Base-by-base conservation (phyloP, 2,888 invertebrate genomes). In the Pseudolycoriella hygida region DNA sequence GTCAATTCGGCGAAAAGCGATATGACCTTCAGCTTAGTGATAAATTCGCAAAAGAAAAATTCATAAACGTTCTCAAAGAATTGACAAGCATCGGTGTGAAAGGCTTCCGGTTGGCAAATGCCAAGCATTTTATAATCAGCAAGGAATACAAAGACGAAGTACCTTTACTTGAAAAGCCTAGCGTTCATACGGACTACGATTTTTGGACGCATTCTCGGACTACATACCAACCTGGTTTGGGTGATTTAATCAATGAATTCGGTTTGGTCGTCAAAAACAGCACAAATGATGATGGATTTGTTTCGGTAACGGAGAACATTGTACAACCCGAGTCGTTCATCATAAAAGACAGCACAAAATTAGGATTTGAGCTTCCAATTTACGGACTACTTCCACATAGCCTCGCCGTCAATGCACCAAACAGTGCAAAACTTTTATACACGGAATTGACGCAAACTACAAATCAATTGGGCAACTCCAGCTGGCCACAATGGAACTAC, bases 21-120 rank as follows among this genome's bases (percentile, higher is more conserved):
- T 83, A 90, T 0, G 88, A 90, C 59, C 71, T 94, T 3, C 87
- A 90, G 67, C 85, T 82, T 69, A 69, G 76, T 47, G 82, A 86
- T 56, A 64, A 70, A 0, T 58, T 61, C 1, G 83, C 87, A 0
- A 69, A 77, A 3, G 57, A 69, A 2, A 74, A 76, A 57, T 77
- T 88, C 52, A 67, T 77, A 54, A 66, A 68, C 0, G 79, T 82
- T 1, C 60, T 93, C 2, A 62, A 66, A 34, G 74, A 73, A 52
- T 86, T 90, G 76, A 57, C 90, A 50, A 66, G 73, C 3, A 68
- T 77, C 3, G 93, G 92, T 0, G 79, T 87, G 0, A 76, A 73
- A 50, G 96, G 96, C 3, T 77, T 96, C 55, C 76, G 88, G 56
- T 68, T 58, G 38, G 60, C 55, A 40, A 74, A 79, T 45, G 77